Evolutionary conservation across 1,140 invertebrate genomes (phyloP).

Genomic region (Periplaneta americana): DNA sequence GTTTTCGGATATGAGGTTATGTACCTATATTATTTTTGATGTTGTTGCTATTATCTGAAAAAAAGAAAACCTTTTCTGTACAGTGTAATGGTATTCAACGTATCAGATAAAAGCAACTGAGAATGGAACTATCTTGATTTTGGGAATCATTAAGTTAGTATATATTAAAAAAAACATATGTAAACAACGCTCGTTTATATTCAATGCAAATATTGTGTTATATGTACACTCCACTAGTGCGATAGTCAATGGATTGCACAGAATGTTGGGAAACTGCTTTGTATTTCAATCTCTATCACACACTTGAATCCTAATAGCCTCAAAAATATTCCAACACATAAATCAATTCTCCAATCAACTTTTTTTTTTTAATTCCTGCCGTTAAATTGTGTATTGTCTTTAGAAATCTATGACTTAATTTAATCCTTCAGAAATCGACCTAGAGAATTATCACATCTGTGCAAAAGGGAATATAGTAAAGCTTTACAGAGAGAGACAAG

Average conservation of each 20-base stretch:
- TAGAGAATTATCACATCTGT: background rate
- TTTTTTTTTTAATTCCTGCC: background rate
- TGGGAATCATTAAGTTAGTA: background rate
- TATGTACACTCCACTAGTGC: background rate
- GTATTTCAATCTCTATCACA: background rate
- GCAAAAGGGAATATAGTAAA: background rate
- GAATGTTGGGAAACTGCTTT: background rate
- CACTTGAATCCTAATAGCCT: background rate
- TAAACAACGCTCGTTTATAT: background rate
- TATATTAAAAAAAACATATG: background rate
- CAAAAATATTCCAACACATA: background rate
- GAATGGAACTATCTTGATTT: background rate
- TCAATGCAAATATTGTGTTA: background rate
- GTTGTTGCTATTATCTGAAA: background rate
- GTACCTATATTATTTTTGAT: no score
- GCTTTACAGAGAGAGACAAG: no score
- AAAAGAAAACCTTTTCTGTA: background rate
- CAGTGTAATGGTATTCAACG: background rate
- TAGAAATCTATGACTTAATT: background rate
- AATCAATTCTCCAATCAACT: background rate
- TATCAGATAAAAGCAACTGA: background rate
- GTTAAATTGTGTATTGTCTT: background rate
- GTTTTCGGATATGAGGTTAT: no score
- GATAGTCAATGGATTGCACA: background rate
- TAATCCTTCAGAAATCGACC: background rate